phyloP scores from a whole-genome alignment of 2,113 vertebrate genomes.

The Neomonachus schauinslandi region DNA sequence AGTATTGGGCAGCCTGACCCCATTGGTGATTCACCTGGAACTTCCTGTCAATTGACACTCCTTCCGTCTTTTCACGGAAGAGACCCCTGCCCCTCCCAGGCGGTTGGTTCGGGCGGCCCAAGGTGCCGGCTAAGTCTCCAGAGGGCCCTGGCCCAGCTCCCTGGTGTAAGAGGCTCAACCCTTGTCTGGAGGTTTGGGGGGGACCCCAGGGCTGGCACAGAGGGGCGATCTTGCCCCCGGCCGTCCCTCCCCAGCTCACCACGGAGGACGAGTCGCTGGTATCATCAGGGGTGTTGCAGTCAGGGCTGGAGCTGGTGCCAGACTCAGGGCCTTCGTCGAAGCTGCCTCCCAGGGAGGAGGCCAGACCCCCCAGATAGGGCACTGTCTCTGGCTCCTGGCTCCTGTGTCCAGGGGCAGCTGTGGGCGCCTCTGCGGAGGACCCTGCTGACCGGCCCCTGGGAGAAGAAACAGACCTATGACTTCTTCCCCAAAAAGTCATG shows the following conservation, averaged over 20 bases:
- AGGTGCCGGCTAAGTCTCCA: neutral
- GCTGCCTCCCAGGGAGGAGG: slow-evolving; percentile 62
- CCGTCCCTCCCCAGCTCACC: slow-evolving; percentile 78
- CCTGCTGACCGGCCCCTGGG: neutral
- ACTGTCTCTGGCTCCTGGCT: slow-evolving; percentile 56
- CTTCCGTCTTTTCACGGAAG: neutral
- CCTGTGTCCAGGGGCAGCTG: neutral
- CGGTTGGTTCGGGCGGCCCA: rapidly evolving
- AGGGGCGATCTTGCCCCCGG: neutral
- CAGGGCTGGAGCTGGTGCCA: slow-evolving; percentile 66
- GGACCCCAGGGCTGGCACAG: neutral
- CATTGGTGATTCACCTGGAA: rapidly evolving
- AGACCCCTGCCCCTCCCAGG: neutral
- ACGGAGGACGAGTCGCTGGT: slow-evolving; percentile 68
- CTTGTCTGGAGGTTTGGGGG: neutral
- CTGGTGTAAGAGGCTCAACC: neutral
- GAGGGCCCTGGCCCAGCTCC: neutral
- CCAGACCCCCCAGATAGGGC: slow-evolving; percentile 78
- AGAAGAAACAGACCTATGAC: slow-evolving; percentile 43
- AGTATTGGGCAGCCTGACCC: neutral
- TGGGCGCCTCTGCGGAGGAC: neutral
- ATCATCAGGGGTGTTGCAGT: slow-evolving; percentile 60
- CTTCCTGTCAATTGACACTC: neutral
- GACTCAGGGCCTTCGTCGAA: slow-evolving; percentile 63
- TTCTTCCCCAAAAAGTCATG: neutral